These are phyloP conservation scores for Bicyclus anynana DNA, from an alignment of 1,140 invertebrate genomes.

Conservation along the genomic window DNA sequence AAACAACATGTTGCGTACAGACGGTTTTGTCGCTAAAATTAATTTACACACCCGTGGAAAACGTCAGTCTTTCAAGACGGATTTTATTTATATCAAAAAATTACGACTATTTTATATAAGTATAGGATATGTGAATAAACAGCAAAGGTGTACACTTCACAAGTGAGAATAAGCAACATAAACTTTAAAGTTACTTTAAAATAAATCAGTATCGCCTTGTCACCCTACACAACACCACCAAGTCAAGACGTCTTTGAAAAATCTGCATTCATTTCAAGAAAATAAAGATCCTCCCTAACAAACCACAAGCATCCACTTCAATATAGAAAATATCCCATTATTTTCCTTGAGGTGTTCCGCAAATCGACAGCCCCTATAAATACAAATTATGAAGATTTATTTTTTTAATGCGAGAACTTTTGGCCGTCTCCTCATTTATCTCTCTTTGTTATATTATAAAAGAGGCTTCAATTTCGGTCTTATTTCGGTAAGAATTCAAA, in stretches of 20 bases:
- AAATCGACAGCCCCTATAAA: neutral
- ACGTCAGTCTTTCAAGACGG: too few species aligned
- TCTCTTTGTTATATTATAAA: neutral
- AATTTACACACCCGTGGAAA: too few species aligned
- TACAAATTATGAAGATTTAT: neutral
- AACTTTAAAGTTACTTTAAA: neutral
- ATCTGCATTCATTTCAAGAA: constrained; percentile 3
- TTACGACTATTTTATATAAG: too few species aligned
- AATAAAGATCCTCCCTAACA: neutral
- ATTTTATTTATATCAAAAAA: too few species aligned
- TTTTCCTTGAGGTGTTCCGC: neutral
- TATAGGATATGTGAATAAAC: too few species aligned
- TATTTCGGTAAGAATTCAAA: neutral
- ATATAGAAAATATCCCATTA: neutral
- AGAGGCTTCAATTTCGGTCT: neutral
- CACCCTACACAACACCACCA: neutral
- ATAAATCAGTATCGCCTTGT: neutral
- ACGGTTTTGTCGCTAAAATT: too few species aligned
- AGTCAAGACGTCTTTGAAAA: constrained; percentile 1
- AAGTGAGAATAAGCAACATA: too few species aligned
- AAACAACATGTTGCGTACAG: too few species aligned
- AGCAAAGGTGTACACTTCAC: too few species aligned
- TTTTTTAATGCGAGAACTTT: neutral
- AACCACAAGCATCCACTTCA: neutral
- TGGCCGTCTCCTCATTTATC: neutral